Conservation (phyloP, 2,797 vertebrate species). For the Etheostoma nigrum region DNA sequence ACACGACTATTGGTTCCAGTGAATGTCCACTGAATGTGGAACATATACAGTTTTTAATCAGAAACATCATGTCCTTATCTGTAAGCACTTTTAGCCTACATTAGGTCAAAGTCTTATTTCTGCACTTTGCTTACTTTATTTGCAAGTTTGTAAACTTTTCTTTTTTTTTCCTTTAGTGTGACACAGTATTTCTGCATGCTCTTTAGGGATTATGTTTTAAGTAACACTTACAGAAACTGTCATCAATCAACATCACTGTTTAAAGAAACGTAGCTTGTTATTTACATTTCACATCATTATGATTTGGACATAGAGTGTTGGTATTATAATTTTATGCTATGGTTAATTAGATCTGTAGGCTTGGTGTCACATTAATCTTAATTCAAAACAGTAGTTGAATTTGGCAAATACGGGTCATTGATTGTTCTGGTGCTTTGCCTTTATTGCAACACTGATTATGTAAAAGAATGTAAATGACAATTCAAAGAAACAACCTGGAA, state of each 20-base stretch:
- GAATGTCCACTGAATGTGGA: not conserved
- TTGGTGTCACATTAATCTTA: not conserved
- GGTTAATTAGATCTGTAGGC: not conserved
- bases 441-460: slow-evolving; percentile 32
- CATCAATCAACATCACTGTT: not conserved
- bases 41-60: not conserved
- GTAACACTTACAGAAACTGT: not conserved
- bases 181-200: slow-evolving; percentile 1
- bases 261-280: not conserved
- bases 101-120: slow-evolving; percentile 3
- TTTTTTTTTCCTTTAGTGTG: slow-evolving; percentile 1
- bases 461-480: slow-evolving; percentile 23
- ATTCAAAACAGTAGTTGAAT: slow-evolving; percentile 8
- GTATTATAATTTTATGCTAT: not conserved
- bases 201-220: not conserved
- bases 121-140: not conserved
- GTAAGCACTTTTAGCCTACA: slow-evolving; percentile 16
- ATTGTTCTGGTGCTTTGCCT: slow-evolving; percentile 27
- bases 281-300: not conserved
- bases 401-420: not conserved
- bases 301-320: not conserved
- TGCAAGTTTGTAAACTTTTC: slow-evolving; percentile 1
- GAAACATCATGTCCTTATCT: slow-evolving; percentile 3
- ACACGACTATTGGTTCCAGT: not conserved
- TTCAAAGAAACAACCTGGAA: slow-evolving; percentile 4